These are phyloP conservation scores for Conus canariensis DNA, from an alignment of 2,888 invertebrate species.

Conservation along the genomic window DNA sequence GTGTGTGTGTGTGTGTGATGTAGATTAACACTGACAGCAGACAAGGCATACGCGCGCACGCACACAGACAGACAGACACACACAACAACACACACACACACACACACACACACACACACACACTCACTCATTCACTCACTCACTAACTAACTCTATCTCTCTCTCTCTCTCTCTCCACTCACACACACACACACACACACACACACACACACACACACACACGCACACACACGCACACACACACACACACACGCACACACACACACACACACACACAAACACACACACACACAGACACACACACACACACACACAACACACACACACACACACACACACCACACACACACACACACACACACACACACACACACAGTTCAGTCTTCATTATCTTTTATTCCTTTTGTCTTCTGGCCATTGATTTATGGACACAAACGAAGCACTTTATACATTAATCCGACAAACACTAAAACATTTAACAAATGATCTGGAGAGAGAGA, in stretches of 20 bases:
- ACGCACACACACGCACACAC: conserved; percentile 24
- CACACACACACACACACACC: conserved; percentile 34
- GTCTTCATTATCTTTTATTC: too few relatives aligned
- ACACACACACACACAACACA: too few relatives aligned
- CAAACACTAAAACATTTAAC: too few relatives aligned
- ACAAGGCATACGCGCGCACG: too few relatives aligned
- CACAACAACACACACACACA: conserved; percentile 9
- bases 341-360: conserved; percentile 10
- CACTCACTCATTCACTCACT: too few relatives aligned
- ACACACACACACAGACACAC: not conserved
- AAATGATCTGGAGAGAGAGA: too few relatives aligned
- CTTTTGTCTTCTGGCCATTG: too few relatives aligned
- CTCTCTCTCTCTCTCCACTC: too few relatives aligned
- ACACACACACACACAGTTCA: conserved; percentile 4
- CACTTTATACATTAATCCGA: too few relatives aligned
- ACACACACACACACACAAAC: conserved; percentile 3
- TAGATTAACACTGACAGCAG: not conserved
- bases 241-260: not conserved
- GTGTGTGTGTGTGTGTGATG: not conserved
- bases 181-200: too few relatives aligned
- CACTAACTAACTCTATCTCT: too few relatives aligned
- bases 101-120: not conserved
- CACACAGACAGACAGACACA: conserved; percentile 32
- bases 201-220: conserved; percentile 23
- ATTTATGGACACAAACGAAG: too few relatives aligned